These are phyloP conservation scores for Apodemus sylvaticus DNA, from an alignment of 2,113 vertebrate species.

Conservation along the genomic window DNA sequence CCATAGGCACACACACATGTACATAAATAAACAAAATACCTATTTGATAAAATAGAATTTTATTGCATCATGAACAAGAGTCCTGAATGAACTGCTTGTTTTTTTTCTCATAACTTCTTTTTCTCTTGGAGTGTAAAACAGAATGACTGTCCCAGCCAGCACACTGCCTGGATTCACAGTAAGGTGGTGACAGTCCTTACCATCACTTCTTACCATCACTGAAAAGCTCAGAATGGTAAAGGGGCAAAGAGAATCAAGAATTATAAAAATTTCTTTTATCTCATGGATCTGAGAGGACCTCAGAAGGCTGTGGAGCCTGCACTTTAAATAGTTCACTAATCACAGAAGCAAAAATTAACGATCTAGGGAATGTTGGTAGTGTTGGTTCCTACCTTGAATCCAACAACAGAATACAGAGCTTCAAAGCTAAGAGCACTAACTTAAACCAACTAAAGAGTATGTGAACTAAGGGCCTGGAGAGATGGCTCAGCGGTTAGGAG, in stretches of 20 bases:
- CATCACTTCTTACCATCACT: not conserved
- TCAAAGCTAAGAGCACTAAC: not conserved
- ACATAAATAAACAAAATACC: not conserved
- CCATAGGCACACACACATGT: not conserved
- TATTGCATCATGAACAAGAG: conserved; percentile 16
- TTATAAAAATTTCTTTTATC: conserved; percentile 4
- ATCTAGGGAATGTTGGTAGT: conserved; percentile 11
- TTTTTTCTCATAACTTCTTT: not conserved
- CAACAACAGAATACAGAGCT: not conserved
- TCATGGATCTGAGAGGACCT: not conserved
- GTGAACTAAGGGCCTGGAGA: not conserved
- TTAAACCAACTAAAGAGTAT: not conserved
- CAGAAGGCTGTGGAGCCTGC: not conserved
- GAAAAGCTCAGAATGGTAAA: not conserved
- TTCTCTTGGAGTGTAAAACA: not conserved
- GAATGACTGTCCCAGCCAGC: not conserved
- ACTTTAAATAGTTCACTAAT: conserved; percentile 34
- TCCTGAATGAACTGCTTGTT: not conserved
- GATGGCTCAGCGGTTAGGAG: too few species aligned
- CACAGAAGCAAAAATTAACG: not conserved
- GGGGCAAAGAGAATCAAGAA: not conserved
- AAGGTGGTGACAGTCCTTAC: not conserved
- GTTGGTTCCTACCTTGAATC: conserved; percentile 40
- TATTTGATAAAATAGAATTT: conserved; percentile 23
- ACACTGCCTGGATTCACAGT: not conserved